Base-by-base conservation (phyloP, 64 coral and sea anemone genomes). In the Dendrophyllia cribrosa region DNA sequence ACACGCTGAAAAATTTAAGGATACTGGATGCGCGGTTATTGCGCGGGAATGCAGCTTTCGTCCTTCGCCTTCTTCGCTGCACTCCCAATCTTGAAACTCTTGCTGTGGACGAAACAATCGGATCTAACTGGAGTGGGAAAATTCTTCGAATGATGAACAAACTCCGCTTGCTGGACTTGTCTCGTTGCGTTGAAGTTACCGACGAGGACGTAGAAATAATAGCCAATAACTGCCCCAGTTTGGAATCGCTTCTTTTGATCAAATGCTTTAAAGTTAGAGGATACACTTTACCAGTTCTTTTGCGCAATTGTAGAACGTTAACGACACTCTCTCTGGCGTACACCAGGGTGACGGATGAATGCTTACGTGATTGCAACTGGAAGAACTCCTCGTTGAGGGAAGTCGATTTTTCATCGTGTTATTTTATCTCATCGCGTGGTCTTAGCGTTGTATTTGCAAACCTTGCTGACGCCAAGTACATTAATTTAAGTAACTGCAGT, bases 401-500 rank as follows among this genome's bases (percentile, higher is more conserved):
- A 51, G 25, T 92, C 43, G 89, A 92, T 49, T 78, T 92, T 48
- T 92, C 89, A 13, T 81, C 67, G 13, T 92, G 89, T 15, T 81
- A 69, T 62, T 79, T 79, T 9, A 50, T 92, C 6, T 83, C 78
- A 10, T 53, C 66, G 43, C 23, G 22, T 75, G 78, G 53, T 4
- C 49, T 76, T 4, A 56, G 26, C 7, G 70, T 56, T 1, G 9
- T 92, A 19, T 75, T 67, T 34, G 19, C 79, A 66, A 51, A 71
- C 19, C 79, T 85, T 13, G 50, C 25, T 62, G 79, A 92, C 69
- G 58, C 70, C 19, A 59, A 25, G 3, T 92, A 92, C 44, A 56
- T 92, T 4, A 76, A 92, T 67, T 64, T 92, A 15, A 92, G 72
- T 85, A 72, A 81, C 51, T 92, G 89, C 43, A 92, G 66, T 74